Conservation (phyloP, 2,797 vertebrate genomes). For the Thunnus albacares region DNA sequence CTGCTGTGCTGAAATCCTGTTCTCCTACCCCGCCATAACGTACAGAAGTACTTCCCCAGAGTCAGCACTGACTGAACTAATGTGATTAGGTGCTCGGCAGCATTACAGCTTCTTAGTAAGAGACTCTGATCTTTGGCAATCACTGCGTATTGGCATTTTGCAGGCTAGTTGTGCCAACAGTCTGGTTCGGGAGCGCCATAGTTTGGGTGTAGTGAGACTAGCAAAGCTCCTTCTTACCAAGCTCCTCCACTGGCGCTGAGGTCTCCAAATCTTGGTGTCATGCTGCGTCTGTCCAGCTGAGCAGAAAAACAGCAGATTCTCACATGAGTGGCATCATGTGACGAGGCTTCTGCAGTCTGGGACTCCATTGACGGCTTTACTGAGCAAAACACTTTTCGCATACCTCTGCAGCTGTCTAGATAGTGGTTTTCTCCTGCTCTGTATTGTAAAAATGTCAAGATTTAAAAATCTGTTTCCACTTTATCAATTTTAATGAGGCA, state of each 20-base stretch:
- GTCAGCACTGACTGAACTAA: slow-evolving; percentile 57
- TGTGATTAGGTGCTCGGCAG: slow-evolving; percentile 66
- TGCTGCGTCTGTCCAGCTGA: slow-evolving; percentile 79
- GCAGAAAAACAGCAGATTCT: slow-evolving; percentile 87
- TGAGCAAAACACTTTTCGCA: slow-evolving; percentile 61
- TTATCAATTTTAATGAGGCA: slow-evolving; percentile 8
- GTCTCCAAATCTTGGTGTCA: slow-evolving; percentile 52
- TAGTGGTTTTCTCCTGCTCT: background rate
- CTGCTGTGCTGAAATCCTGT: background rate
- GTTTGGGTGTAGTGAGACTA: background rate
- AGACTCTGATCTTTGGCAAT: slow-evolving; percentile 57
- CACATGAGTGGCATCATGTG: slow-evolving; percentile 88
- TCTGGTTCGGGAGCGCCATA: slow-evolving; percentile 1
- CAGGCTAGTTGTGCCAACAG: slow-evolving; percentile 13
- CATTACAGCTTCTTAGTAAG: slow-evolving; percentile 58
- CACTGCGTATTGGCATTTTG: slow-evolving; percentile 3
- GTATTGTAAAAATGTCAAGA: slow-evolving; percentile 3
- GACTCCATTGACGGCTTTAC: slow-evolving; percentile 64
- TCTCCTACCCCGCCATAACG: background rate
- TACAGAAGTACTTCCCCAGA: slow-evolving; percentile 27
- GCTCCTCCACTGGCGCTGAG: slow-evolving; percentile 25
- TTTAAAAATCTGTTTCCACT: slow-evolving; percentile 39
- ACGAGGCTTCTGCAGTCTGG: slow-evolving; percentile 73
- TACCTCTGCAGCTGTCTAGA: slow-evolving; percentile 38
- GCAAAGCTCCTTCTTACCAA: slow-evolving; percentile 12